Base-by-base conservation (phyloP, 2,888 invertebrate genomes). In the Miltochrista miniata region DNA sequence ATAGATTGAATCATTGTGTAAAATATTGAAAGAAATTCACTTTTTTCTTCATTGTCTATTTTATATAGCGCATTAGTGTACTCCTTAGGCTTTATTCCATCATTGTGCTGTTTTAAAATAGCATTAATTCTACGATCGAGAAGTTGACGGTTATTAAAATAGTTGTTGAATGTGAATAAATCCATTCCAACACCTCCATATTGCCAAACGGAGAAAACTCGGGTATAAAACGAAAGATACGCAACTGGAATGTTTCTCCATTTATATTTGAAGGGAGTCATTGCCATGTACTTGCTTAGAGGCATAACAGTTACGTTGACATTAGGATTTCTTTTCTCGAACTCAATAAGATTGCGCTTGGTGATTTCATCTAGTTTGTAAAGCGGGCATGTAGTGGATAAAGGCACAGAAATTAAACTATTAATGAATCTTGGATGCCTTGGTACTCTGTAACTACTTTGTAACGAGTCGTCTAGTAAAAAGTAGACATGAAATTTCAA, bases 121-220 rank as follows among this genome's bases (percentile, higher is more conserved):
- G 75, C 72, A 14, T 64, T 48, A 33, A 86, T 68, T 60, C 76
- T 78, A 9, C 68, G 64, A 65, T 83, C 79, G 2, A 70, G 44
- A 3, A 54, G 45, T 44, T 68, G 67, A 48, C 56, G 70, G 48
- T 59, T 78, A 15, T 68, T 70, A 48, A 51, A 81, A 30, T 73
- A 61, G 34, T 79, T 72, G 56, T 82, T 84, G 34, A 76, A 82
- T 0, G 60, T 61, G 13, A 49, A 55, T 24, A 90, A 70, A 48
- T 90, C 88, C 51, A 92, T 76, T 0, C 82, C 83, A 7, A 93
- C 79, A 1, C 93, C 94, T 8, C 93, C 93, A 57, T 83, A 82
- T 67, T 93, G 86, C 93, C 93, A 94, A 24, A 93, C 80, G 38
- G 92, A 83, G 54, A 88, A 79, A 24, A 92, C 77, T 61, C 93